These are phyloP conservation scores for Xanthorhoe designata DNA, from an alignment of 2,888 invertebrate genomes.

Conservation along the genomic window DNA sequence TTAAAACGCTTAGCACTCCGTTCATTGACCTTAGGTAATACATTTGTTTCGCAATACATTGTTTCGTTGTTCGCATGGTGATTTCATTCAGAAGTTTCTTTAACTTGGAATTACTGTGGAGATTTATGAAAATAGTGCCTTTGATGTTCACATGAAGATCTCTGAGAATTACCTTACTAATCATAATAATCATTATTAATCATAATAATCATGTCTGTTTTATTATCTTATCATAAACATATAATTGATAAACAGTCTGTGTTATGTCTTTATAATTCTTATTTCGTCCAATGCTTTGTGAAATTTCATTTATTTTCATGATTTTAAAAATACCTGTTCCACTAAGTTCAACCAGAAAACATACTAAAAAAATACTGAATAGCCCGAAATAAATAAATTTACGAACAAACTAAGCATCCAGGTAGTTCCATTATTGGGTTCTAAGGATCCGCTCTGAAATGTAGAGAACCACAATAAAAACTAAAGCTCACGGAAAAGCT, in stretches of 20 bases:
- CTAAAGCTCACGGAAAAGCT: conserved; percentile 19
- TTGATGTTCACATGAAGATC: not conserved
- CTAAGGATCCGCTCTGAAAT: not conserved
- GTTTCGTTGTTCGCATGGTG: conserved; percentile 55
- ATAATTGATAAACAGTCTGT: no score
- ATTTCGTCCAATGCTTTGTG: no score
- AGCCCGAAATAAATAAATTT: no score
- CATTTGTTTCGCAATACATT: conserved; percentile 65
- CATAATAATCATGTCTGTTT: no score
- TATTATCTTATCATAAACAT: no score
- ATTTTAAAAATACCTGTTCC: no score
- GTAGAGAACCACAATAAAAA: conserved; percentile 4
- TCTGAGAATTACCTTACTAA: not conserved
- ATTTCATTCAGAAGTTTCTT: conserved; percentile 35
- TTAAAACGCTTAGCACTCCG: conserved; percentile 47
- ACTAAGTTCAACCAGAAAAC: no score
- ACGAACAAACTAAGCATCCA: not conserved
- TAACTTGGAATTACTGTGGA: not conserved
- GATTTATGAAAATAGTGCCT: not conserved
- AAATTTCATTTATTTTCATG: no score
- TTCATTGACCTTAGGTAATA: conserved; percentile 60
- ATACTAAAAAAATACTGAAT: no score
- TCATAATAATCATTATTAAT: no score
- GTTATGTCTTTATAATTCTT: no score
- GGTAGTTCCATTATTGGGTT: not conserved